Base-by-base conservation (phyloP, 1,140 invertebrate species). In the Colletes latitarsis region DNA sequence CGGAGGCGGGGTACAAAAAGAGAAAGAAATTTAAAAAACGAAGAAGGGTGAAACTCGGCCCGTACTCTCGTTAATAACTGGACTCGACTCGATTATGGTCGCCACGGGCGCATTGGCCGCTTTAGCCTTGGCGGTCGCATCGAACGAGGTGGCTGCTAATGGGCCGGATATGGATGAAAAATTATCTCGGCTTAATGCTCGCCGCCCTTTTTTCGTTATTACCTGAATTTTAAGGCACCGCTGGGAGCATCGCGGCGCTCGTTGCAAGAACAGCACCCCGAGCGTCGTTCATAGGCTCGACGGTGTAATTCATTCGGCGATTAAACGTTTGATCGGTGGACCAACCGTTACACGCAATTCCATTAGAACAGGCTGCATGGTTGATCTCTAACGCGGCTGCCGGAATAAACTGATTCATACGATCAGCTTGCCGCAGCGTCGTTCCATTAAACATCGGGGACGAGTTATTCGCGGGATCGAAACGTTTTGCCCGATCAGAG, bases 141-240 rank as follows among this genome's bases (percentile, higher is more conserved):
- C 82, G 85, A 88, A 84, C 78, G 69, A 74, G 77, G 75, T 75
- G 53, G 55, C 52, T 68, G 82, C 82, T 84, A 88, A 88, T 87
- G 86, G 81, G 69, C 64, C 79, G 82, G 82, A 88, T 85, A 84
- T 75, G 85, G 86, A 83, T 83, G 86, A 88, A 85, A 88, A 88
- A 88, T 88, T 88, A 82, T 84, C 86, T 64, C 73, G 76, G 80
- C 81, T 82, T 88, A 88, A 88, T 85, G 86, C 77, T 10, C 77
- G 57, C 60, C n/a, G 53, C 70, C 86, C 80, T 85, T 85, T 49
- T 88, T 87, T 85, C 74, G 79, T 83, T 77, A 82, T 88, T 85
- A 87, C 64, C 75, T 41, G 53, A 62, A 41, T 30, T 82, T 86
- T 76, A 71, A 85, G 77, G 74, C 58, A 55, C 63, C 52, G 15